These are phyloP conservation scores for Ecliptopera silaceata DNA, from an alignment of 2,888 invertebrate genomes.

Conservation along the genomic window DNA sequence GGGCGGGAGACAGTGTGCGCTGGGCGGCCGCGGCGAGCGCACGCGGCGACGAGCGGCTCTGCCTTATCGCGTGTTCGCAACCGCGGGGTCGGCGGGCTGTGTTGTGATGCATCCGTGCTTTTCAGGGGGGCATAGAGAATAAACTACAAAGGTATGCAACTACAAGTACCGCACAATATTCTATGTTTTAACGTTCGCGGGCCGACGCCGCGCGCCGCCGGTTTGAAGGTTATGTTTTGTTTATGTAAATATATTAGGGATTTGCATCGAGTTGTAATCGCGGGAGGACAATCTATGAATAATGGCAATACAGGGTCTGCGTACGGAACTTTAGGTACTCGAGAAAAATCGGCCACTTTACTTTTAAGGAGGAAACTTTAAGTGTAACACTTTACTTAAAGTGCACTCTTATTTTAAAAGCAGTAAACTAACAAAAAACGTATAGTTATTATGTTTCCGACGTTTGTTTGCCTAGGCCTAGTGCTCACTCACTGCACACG, in stretches of 20 bases:
- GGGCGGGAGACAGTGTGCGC: slow-evolving; percentile 27
- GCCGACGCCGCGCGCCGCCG: background rate
- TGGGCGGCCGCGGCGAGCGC: slow-evolving; percentile 22
- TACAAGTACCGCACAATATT: background rate
- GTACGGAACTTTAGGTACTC: no score
- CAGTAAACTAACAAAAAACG: no score
- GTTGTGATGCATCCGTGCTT: slow-evolving; percentile 25
- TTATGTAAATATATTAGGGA: slow-evolving; percentile 27
- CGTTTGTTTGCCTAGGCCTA: no score
- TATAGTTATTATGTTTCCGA: no score
- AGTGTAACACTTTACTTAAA: no score
- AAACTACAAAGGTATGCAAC: slow-evolving; percentile 7
- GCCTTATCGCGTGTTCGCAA: background rate
- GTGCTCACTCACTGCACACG: no score
- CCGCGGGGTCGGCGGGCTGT: slow-evolving; percentile 19
- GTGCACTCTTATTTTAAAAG: no score
- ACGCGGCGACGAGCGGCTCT: slow-evolving; percentile 5
- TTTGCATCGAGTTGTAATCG: background rate
- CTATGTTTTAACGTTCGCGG: background rate
- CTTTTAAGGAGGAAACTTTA: no score
- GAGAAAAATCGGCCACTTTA: no score
- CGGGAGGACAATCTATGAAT: background rate
- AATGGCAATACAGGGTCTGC: background rate
- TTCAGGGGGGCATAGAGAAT: background rate
- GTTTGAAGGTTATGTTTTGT: slow-evolving; percentile 24